Conservation (phyloP, 2,113 vertebrate species). For the Capreolus pygargus region DNA sequence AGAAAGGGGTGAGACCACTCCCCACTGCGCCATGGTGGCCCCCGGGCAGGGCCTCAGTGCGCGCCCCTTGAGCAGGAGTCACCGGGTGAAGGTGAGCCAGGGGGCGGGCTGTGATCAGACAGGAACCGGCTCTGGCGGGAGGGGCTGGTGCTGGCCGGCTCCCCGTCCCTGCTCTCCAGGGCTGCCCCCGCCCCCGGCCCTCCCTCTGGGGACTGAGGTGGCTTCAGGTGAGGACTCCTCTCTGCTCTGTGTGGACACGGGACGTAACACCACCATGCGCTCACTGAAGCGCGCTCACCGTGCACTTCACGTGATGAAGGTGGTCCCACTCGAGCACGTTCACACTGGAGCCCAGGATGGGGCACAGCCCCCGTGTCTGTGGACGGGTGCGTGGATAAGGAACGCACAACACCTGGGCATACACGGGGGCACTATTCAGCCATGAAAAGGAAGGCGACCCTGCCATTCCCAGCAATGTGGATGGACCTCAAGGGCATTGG, state of each 20-base stretch:
- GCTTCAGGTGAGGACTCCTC: background rate
- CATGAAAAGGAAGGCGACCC: background rate
- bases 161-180: rapidly evolving
- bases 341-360: background rate
- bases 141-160: rapidly evolving
- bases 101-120: background rate
- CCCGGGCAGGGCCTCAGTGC: background rate
- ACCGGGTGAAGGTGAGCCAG: background rate
- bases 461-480: background rate
- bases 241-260: background rate
- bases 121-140: background rate
- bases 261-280: rapidly evolving
- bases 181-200: too few relatives aligned
- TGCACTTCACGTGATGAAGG: background rate
- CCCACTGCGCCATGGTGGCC: rapidly evolving
- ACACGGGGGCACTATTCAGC: background rate
- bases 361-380: background rate
- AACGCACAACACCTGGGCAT: rapidly evolving
- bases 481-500: background rate
- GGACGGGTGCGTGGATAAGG: rapidly evolving
- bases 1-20: background rate
- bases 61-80: background rate
- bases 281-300: background rate
- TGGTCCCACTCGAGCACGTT: rapidly evolving
- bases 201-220: background rate